Evolutionary conservation across 2,797 vertebrate genomes (phyloP).

Genomic region (Loriculus beryllinus): DNA sequence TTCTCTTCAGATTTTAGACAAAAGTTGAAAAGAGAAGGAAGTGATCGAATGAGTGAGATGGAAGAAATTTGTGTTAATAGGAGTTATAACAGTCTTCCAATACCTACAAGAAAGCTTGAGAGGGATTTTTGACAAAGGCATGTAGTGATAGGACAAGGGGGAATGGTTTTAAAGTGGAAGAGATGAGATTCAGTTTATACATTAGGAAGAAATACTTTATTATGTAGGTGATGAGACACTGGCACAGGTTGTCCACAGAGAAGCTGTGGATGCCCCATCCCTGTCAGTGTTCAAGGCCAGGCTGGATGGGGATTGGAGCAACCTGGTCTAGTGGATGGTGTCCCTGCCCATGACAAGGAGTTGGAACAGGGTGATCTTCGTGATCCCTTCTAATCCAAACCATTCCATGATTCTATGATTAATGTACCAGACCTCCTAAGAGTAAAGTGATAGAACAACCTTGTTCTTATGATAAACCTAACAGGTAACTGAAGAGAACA

Average conservation of each 20-base stretch:
- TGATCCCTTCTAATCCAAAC: neutral
- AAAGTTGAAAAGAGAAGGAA: neutral
- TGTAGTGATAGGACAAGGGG: neutral
- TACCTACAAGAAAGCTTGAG: neutral
- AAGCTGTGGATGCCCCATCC: neutral
- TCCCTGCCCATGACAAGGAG: neutral
- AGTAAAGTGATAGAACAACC: neutral
- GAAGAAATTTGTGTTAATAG: neutral
- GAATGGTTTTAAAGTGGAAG: neutral
- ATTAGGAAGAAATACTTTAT: neutral
- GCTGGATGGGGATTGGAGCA: neutral
- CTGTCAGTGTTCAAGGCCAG: neutral
- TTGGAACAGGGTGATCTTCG: neutral
- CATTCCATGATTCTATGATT: neutral
- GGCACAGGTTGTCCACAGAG: neutral
- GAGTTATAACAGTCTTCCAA: neutral
- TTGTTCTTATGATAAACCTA: neutral
- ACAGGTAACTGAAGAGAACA: neutral
- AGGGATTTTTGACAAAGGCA: neutral
- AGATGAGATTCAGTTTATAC: neutral
- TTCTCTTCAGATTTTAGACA: neutral
- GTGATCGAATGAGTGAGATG: neutral
- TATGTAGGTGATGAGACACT: neutral
- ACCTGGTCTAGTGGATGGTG: neutral
- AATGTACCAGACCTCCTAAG: neutral